A percentile compares a stretch with the other conserved stretches of the same genome.
Conservation (phyloP, 35 echinoderm and acorn worm genomes). For the Strongylocentrotus purpuratus region DNA sequence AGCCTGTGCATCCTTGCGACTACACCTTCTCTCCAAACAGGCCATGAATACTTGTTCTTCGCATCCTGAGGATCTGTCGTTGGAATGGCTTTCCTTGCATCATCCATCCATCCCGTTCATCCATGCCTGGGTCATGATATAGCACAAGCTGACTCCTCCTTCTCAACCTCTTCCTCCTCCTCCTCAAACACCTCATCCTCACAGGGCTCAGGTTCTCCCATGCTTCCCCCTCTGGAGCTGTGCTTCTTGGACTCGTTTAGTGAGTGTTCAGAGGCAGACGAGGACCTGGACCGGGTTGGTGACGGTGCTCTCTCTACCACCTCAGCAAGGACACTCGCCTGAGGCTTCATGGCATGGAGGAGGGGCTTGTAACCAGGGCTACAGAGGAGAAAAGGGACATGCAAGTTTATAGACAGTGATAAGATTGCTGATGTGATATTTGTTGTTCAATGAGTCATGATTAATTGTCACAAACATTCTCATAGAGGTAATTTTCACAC, state of each 20-base stretch:
- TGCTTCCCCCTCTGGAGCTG: slow-evolving; percentile 59
- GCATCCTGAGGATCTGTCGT: not conserved
- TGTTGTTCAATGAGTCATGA: not conserved
- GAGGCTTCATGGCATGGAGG: slow-evolving; percentile 74
- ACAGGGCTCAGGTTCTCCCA: slow-evolving; percentile 61
- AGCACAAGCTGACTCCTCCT: slow-evolving; percentile 62
- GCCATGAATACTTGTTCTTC: not conserved
- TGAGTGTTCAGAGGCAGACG: slow-evolving; percentile 84
- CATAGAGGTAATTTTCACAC: too few relatives aligned
- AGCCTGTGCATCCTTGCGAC: not conserved
- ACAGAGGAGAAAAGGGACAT: slow-evolving; percentile 5
- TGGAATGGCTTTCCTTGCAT: not conserved
- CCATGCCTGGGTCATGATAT: slow-evolving; percentile 68
- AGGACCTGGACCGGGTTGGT: slow-evolving; percentile 67
- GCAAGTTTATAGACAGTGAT: not conserved
- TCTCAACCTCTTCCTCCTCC: slow-evolving; percentile 52
- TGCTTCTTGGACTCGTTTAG: slow-evolving; percentile 63
- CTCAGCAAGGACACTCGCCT: slow-evolving; percentile 73
- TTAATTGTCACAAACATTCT: too few relatives aligned
- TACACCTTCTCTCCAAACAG: not conserved
- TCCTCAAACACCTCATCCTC: slow-evolving; percentile 89
- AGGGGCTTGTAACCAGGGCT: slow-evolving; percentile 82
- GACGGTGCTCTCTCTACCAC: slow-evolving; percentile 69
- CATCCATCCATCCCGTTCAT: not conserved
- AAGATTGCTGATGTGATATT: too few relatives aligned